Conservation (phyloP, 1,140 invertebrate species). For the Aricia agestis region DNA sequence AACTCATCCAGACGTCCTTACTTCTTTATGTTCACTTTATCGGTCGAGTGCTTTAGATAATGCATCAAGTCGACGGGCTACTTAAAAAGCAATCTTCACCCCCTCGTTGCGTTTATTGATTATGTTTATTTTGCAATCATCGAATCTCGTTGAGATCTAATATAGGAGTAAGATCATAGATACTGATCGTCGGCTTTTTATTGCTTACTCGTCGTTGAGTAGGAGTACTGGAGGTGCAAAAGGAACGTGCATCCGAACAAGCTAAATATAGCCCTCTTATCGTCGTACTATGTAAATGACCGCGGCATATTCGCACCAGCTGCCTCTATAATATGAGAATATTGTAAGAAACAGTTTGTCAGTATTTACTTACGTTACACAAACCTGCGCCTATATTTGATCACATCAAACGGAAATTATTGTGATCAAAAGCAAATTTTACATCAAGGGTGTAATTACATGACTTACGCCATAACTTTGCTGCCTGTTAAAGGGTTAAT, state of each 20-base stretch:
- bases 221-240: slow-evolving; percentile 47
- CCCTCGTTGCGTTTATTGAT: slow-evolving; percentile 31
- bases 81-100: background rate
- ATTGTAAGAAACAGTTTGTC: background rate
- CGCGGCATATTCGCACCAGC: slow-evolving; percentile 58
- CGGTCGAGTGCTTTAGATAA: slow-evolving; percentile 67
- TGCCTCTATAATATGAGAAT: slow-evolving; percentile 51
- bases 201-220: slow-evolving; percentile 26
- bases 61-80: slow-evolving; percentile 41
- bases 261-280: slow-evolving; percentile 74
- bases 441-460: too few species aligned
- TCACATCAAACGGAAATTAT: background rate
- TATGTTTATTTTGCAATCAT: slow-evolving; percentile 24
- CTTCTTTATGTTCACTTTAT: slow-evolving; percentile 69
- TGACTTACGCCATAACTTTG: too few species aligned
- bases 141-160: slow-evolving; percentile 8
- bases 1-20: slow-evolving; percentile 44
- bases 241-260: slow-evolving; percentile 50
- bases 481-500: too few species aligned
- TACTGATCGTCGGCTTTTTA: background rate
- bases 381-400: background rate
- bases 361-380: background rate
- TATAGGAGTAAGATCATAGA: slow-evolving; percentile 4
- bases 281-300: slow-evolving; percentile 73
- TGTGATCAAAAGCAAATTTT: too few species aligned